phyloP scores from a whole-genome alignment of 2,113 vertebrate species.

The Melanocharis versteri region DNA sequence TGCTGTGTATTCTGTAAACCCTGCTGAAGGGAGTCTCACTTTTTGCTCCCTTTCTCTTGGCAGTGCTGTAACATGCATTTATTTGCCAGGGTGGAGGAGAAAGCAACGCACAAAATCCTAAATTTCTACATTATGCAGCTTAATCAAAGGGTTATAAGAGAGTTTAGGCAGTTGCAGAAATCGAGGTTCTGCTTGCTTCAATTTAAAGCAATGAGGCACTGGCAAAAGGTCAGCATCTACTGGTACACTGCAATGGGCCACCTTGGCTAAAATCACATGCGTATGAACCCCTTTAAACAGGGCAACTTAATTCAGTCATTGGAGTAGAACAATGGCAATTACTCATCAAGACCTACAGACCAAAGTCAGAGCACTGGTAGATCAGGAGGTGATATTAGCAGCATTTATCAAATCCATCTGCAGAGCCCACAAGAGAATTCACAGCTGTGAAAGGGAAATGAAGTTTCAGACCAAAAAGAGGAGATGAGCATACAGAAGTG shows the following conservation, averaged over 20 bases:
- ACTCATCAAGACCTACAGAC: slow-evolving; percentile 78
- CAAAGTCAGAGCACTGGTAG: slow-evolving; percentile 77
- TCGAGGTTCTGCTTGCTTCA: not conserved
- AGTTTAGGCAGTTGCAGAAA: not conserved
- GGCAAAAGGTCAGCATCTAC: not conserved
- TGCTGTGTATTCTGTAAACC: not conserved
- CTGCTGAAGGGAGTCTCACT: not conserved
- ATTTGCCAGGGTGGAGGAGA: not conserved
- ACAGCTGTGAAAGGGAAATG: slow-evolving; percentile 86
- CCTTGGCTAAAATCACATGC: slow-evolving; percentile 32
- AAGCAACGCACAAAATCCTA: not conserved
- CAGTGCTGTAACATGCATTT: rapidly evolving
- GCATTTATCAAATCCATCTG: slow-evolving; percentile 88
- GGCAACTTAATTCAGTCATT: slow-evolving; percentile 74
- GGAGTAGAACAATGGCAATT: slow-evolving; percentile 85
- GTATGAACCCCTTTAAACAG: slow-evolving; percentile 58
- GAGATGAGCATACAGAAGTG: slow-evolving; percentile 28
- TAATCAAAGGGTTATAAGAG: not conserved
- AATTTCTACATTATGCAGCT: not conserved
- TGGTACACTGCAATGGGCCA: not conserved
- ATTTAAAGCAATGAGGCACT: not conserved
- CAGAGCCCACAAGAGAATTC: slow-evolving; percentile 81
- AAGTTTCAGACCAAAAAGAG: slow-evolving; percentile 59
- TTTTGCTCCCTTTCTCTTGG: not conserved
- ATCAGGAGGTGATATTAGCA: slow-evolving; percentile 89